Percentiles rank a stretch among this genome's conserved stretches.
Evolutionary conservation across 2,888 invertebrate genomes (phyloP).

Genomic region (Dryadula phaetusa): DNA sequence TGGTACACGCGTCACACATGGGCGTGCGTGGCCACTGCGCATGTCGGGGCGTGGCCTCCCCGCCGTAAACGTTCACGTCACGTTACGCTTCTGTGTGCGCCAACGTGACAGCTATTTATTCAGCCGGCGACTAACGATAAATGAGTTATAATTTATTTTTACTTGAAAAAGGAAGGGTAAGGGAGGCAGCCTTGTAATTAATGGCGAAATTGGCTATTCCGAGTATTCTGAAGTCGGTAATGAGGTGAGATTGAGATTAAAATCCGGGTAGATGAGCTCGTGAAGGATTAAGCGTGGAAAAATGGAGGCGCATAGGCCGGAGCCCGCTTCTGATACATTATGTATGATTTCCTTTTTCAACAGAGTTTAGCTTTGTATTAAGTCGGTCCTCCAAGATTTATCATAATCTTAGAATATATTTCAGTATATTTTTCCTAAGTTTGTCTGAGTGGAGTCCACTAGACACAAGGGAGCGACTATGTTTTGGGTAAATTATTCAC

Average conservation of each 20-base stretch:
- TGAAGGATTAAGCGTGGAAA: conserved; percentile 70
- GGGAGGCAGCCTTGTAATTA: conserved; percentile 73
- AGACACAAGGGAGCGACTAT: conserved; percentile 1
- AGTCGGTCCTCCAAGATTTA: conserved; percentile 37
- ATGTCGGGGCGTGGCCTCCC: conserved; percentile 73
- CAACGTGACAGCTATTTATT: conserved; percentile 76
- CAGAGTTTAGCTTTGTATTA: conserved; percentile 42
- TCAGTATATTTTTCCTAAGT: conserved; percentile 20
- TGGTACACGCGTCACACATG: conserved; percentile 64
- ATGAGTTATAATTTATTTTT: conserved; percentile 84
- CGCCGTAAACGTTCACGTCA: conserved; percentile 66
- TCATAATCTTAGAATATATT: conserved; percentile 36
- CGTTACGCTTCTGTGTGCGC: conserved; percentile 61
- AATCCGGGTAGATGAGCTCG: conserved; percentile 78
- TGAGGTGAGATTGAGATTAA: conserved; percentile 84
- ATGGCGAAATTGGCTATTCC: conserved; percentile 83
- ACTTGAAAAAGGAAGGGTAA: conserved; percentile 79
- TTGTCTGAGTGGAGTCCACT: conserved; percentile 11
- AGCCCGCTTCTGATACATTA: conserved; percentile 48
- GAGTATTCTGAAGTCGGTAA: conserved; percentile 80
- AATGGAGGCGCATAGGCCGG: conserved; percentile 48
- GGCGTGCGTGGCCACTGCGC: conserved; percentile 72
- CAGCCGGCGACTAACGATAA: conserved; percentile 72
- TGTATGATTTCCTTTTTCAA: conserved; percentile 51
- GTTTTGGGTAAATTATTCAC: not conserved